Percentiles rank a stretch among this genome's conserved stretches.
phyloP scores from a whole-genome alignment of 2,113 vertebrate genomes.

The Albula glossodonta region DNA sequence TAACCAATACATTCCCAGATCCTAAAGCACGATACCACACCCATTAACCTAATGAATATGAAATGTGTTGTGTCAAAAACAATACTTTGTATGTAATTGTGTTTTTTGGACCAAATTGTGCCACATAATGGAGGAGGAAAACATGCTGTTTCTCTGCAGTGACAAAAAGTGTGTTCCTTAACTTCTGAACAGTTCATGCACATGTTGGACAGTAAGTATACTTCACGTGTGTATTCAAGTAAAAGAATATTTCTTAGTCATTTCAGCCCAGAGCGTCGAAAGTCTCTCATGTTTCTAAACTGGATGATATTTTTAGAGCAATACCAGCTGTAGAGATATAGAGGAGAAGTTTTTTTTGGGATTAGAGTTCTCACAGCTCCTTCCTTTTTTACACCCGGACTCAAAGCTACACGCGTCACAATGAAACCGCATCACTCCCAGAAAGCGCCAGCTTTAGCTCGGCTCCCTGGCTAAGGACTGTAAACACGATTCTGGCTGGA shows the following conservation, averaged over 20 bases:
- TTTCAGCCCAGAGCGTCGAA: not conserved
- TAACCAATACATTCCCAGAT: too few species aligned
- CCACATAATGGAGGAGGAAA: not conserved
- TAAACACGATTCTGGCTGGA: conserved; percentile 6
- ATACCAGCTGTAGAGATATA: not conserved
- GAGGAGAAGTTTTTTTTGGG: not conserved
- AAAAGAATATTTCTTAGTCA: not conserved
- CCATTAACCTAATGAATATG: too few species aligned
- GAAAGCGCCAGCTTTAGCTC: conserved; percentile 15
- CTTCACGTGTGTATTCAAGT: not conserved
- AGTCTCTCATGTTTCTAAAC: not conserved
- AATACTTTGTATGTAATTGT: not conserved
- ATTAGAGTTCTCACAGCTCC: not conserved
- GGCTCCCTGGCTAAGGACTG: conserved; percentile 7
- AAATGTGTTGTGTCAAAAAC: too few species aligned
- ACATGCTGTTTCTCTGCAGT: not conserved
- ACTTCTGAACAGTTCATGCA: too few species aligned
- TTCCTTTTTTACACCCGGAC: not conserved
- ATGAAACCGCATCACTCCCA: conserved; percentile 10
- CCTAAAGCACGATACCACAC: too few species aligned
- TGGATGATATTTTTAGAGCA: not conserved
- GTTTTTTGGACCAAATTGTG: not conserved
- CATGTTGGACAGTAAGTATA: too few species aligned
- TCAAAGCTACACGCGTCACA: not conserved
- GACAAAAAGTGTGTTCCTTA: not conserved